Evolutionary conservation across 1,140 invertebrate species (phyloP).

Genomic region (Ptiloglossa arizonensis): DNA sequence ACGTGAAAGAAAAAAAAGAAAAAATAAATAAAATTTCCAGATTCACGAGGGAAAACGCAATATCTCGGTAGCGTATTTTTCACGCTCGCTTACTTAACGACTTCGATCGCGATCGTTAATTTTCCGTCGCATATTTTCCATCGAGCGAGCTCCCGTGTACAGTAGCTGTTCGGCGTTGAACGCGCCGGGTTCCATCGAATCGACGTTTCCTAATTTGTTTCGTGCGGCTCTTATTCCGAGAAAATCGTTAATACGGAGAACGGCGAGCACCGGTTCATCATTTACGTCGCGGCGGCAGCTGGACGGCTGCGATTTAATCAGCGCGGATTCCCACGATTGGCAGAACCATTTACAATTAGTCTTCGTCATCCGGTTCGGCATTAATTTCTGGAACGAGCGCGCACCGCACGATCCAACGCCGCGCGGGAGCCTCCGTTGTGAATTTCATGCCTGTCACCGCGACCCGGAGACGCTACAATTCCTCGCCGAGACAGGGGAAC

Average conservation of each 20-base stretch:
- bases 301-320: constrained; percentile 54
- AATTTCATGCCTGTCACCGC: constrained; percentile 52
- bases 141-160: too few relatives aligned
- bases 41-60: too few relatives aligned
- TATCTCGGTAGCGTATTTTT: too few relatives aligned
- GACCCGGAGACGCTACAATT: constrained; percentile 37
- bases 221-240: constrained; percentile 24
- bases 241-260: constrained; percentile 54
- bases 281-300: constrained; percentile 35
- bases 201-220: constrained; percentile 30
- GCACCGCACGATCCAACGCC: constrained; percentile 4
- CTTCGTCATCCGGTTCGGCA: constrained; percentile 59
- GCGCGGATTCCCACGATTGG: constrained; percentile 64
- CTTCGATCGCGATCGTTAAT: background rate
- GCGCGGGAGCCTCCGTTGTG: constrained; percentile 19
- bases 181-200: constrained; percentile 4
- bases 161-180: too few relatives aligned
- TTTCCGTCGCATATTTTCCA: too few relatives aligned
- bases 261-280: constrained; percentile 42
- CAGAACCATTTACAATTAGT: constrained; percentile 65
- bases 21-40: too few relatives aligned
- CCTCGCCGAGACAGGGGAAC: constrained; percentile 19
- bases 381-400: constrained; percentile 61
- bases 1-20: too few relatives aligned
- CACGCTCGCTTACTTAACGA: too few relatives aligned